Evolutionary conservation across 2,888 invertebrate genomes (phyloP).

Genomic region (Tricholauxania praeusta): DNA sequence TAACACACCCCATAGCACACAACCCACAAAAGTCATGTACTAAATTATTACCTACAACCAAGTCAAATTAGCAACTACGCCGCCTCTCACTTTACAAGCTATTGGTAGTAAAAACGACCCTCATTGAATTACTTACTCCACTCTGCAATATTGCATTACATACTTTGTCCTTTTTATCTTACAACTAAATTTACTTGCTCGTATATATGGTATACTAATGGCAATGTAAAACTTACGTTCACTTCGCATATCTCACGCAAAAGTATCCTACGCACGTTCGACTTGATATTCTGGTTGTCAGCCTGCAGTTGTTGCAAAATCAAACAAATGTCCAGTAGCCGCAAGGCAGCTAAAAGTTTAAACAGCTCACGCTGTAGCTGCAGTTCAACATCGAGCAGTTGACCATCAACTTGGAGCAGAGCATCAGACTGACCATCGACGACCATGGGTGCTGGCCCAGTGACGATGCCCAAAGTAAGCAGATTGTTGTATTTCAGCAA

Average conservation of each 20-base stretch:
- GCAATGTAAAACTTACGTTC: conserved; percentile 52
- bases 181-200: too few relatives aligned
- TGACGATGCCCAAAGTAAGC: conserved; percentile 38
- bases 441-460: conserved; percentile 23
- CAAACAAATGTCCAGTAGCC: conserved; percentile 59
- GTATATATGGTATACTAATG: too few relatives aligned
- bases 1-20: too few relatives aligned
- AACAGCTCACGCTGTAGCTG: conserved; percentile 59
- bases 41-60: too few relatives aligned
- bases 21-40: too few relatives aligned
- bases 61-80: too few relatives aligned
- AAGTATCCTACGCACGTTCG: conserved; percentile 53
- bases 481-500: conserved; percentile 62
- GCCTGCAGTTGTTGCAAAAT: conserved; percentile 52
- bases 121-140: too few relatives aligned
- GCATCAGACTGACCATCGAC: neutral
- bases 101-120: too few relatives aligned
- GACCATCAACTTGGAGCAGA: conserved; percentile 5
- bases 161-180: too few relatives aligned
- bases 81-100: too few relatives aligned
- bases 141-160: too few relatives aligned
- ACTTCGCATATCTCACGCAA: conserved; percentile 61
- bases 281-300: conserved; percentile 38
- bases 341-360: conserved; percentile 60
- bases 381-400: conserved; percentile 42